These are phyloP conservation scores for Bombus breviceps DNA, from an alignment of 1,140 invertebrate genomes.

Conservation along the genomic window DNA sequence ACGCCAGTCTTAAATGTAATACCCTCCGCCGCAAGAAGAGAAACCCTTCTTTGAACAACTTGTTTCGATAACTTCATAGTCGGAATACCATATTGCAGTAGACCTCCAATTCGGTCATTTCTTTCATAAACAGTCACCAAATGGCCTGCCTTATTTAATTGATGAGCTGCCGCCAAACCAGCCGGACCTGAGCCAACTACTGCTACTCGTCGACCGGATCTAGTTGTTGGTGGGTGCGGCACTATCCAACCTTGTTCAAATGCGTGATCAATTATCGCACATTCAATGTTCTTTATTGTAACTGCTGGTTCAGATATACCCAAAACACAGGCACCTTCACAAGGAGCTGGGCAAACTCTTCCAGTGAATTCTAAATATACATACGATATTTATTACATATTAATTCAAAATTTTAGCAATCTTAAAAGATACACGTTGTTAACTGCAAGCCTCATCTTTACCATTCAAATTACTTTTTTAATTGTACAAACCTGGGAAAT, in stretches of 20 bases:
- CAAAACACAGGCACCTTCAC: conserved; percentile 98
- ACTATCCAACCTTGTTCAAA: conserved; percentile 98
- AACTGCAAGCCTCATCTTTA: too few species aligned
- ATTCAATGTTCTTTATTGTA: conserved; percentile 99
- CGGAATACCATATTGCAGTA: conserved; percentile 98
- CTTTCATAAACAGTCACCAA: conserved; percentile 97
- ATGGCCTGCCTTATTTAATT: conserved; percentile 96
- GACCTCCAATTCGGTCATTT: conserved; percentile 96
- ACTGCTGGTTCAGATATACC: conserved; percentile 98
- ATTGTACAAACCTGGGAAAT: conserved; percentile 91
- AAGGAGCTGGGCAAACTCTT: conserved; percentile 98
- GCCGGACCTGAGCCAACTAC: conserved; percentile 98
- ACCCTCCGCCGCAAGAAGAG: conserved; percentile 95
- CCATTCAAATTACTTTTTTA: too few species aligned
- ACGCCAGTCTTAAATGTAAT: conserved; percentile 95
- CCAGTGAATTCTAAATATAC: conserved; percentile 95
- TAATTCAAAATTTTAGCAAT: not conserved
- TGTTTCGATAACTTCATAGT: conserved; percentile 98
- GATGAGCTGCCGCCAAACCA: conserved; percentile 97
- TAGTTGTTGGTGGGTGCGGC: conserved; percentile 87
- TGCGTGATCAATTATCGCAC: conserved; percentile 98
- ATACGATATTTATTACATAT: not conserved
- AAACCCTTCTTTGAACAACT: conserved; percentile 94
- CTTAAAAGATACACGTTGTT: not conserved
- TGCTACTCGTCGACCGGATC: conserved; percentile 94